Evolutionary conservation across 2,113 vertebrate species (phyloP).

Genomic region (Pleuronectes platessa): DNA sequence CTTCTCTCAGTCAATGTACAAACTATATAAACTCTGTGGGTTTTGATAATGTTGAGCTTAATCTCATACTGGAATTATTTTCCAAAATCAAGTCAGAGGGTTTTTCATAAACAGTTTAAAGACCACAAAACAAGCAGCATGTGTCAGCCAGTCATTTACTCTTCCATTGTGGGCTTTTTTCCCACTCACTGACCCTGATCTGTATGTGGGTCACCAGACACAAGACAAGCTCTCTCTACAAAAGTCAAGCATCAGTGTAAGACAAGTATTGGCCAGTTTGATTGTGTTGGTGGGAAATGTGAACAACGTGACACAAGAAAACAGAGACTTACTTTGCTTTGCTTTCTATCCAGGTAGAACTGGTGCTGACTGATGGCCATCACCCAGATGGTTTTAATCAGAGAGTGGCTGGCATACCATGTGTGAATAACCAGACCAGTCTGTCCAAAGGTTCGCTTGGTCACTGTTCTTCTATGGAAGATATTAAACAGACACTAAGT

Average conservation of each 20-base stretch:
- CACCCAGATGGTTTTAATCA: slow-evolving; percentile 99
- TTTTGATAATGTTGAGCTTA: neutral
- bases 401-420: slow-evolving; percentile 97
- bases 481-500: slow-evolving; percentile 36
- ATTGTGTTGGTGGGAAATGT: neutral
- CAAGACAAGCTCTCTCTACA: neutral
- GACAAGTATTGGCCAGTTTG: neutral
- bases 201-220: neutral
- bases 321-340: slow-evolving; percentile 94
- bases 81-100: too few species aligned
- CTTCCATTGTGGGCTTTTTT: neutral
- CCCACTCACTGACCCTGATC: neutral
- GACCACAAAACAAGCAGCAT: neutral
- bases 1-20: neutral
- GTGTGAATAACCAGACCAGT: slow-evolving; percentile 92
- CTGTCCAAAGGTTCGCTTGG: slow-evolving; percentile 94
- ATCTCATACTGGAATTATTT: neutral
- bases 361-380: slow-evolving; percentile 99
- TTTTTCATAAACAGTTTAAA: too few species aligned
- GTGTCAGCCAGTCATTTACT: too few species aligned
- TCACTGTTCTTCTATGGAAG: slow-evolving; percentile 87
- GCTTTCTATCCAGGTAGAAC: slow-evolving; percentile 98
- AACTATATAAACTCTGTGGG: neutral
- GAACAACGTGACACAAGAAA: neutral
- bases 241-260: neutral